Evolutionary conservation across 1,140 invertebrate species (phyloP), one percentile per base, ranked within the genome.

Genomic region (Eufriesea mexicana): DNA sequence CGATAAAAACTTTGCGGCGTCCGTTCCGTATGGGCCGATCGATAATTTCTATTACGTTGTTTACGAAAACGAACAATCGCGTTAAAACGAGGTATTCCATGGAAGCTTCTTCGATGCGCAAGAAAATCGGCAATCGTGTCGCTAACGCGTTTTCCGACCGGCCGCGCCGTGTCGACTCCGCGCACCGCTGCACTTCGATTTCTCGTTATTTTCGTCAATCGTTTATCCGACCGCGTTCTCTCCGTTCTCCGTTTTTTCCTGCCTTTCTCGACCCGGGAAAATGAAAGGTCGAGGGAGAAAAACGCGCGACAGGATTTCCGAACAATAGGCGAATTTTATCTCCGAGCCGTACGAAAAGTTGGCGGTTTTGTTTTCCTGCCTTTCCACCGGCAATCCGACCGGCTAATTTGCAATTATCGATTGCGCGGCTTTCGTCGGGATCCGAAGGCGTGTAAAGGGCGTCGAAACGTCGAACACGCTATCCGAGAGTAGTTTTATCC

Each of bases 251-350:
- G 2, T 49, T 67, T 20, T 57, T 74, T 12, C 42, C n/a, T n/a
- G n/a, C 49, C 25, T 8, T n/a, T 49, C 35, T 51, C 47, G 16
- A 20, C 18, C 62, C 28, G 6, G 78, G n/a, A 12, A 57, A 57
- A n/a, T 49, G n/a, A 81, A 74, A 66, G 18, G 7, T n/a, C 49
- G 20, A 23, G 14, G 42, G 16, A 47, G 35, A 74, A 66, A 57
- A 73, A 64, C 25, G 59, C 23, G 47, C 47, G 14, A 42, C 47
- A 42, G 47, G 28, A 79, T 75, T 49, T 75, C 20, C 25, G 61
- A 82, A 82, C 62, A 76, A 68, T 82, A 49, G 71, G 25, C 7
- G 59, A 75, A 81, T 75, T 81, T 81, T 75, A 66, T 75, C 59
- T 66, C 35, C 61, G 23, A 45, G 1, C 51, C 5, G 59, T 25